Evolutionary conservation across 2,797 vertebrate species (phyloP).

Genomic region (Poecilia picta): DNA sequence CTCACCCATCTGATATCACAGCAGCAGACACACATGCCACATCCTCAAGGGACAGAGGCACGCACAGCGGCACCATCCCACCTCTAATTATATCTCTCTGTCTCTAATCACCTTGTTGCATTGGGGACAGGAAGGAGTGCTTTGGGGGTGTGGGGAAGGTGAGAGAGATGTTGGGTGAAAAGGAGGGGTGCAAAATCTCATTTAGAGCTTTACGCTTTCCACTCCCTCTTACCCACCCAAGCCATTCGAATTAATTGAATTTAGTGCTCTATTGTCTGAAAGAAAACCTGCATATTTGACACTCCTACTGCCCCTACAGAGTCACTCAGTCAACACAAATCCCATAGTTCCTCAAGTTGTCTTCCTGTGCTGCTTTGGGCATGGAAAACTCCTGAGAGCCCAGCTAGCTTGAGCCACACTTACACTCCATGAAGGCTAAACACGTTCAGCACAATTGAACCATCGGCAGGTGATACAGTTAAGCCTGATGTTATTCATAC

Average conservation of each 20-base stretch:
- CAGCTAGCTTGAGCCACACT: conserved; percentile 10
- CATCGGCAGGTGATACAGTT: neutral
- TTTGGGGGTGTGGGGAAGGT: conserved; percentile 66
- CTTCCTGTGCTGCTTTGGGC: conserved; percentile 5
- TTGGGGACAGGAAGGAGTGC: conserved; percentile 79
- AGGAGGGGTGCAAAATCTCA: conserved; percentile 89
- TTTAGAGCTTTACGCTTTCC: conserved; percentile 93
- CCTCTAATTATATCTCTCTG: conserved; percentile 92
- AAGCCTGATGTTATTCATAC: neutral
- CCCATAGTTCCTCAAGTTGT: conserved; percentile 26
- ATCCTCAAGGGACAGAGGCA: conserved; percentile 51
- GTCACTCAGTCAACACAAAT: conserved; percentile 54
- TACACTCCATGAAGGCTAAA: neutral
- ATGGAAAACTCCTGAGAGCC: conserved; percentile 14
- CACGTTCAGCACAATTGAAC: neutral
- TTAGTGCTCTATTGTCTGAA: conserved; percentile 90
- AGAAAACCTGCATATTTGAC: conserved; percentile 85
- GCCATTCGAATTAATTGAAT: conserved; percentile 92
- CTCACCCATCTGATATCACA: conserved; percentile 21
- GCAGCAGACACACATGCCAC: conserved; percentile 38
- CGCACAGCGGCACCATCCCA: conserved; percentile 65
- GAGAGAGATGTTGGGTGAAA: conserved; percentile 77
- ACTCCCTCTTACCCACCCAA: conserved; percentile 87
- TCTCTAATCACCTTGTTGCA: conserved; percentile 93
- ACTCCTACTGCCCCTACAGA: conserved; percentile 48